phyloP scores from a whole-genome alignment of 1,140 invertebrate genomes.

The Ruditapes philippinarum region DNA sequence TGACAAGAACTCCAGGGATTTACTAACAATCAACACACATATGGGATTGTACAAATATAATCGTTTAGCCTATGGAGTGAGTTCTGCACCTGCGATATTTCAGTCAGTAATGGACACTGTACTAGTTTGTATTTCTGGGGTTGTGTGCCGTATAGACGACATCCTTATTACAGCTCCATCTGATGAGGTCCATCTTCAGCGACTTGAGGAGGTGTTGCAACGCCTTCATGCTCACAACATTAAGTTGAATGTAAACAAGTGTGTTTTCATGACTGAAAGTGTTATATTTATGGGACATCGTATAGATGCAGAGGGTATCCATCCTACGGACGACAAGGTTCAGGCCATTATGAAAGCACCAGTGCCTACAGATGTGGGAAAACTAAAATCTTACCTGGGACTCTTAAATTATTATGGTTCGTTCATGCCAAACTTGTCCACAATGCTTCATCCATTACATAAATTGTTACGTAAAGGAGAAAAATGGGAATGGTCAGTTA shows the following conservation, averaged over 20 bases:
- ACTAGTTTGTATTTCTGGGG: constrained; percentile 16
- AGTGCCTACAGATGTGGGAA: constrained; percentile 45
- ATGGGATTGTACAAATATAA: constrained; percentile 87
- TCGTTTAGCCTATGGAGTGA: constrained; percentile 87
- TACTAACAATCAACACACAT: constrained; percentile 84
- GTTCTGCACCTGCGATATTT: constrained; percentile 87
- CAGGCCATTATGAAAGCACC: not conserved
- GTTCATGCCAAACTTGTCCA: constrained; percentile 59
- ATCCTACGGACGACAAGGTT: constrained; percentile 27
- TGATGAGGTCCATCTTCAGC: not conserved
- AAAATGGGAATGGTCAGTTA: not conserved
- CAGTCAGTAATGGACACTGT: constrained; percentile 85
- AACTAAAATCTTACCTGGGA: constrained; percentile 60
- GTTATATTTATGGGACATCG: constrained; percentile 46
- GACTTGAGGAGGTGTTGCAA: constrained; percentile 32
- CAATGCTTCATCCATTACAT: constrained; percentile 41
- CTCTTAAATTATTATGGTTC: constrained; percentile 62
- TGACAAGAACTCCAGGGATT: constrained; percentile 73
- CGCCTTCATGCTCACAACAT: constrained; percentile 17
- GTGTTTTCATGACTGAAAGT: not conserved
- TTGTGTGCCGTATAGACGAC: constrained; percentile 61
- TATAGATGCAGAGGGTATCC: constrained; percentile 51
- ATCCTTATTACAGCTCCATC: constrained; percentile 51
- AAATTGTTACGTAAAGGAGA: constrained; percentile 29
- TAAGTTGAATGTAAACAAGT: constrained; percentile 1